Conservation (phyloP, 1,140 invertebrate genomes). For the Sweltsa coloradensis region DNA sequence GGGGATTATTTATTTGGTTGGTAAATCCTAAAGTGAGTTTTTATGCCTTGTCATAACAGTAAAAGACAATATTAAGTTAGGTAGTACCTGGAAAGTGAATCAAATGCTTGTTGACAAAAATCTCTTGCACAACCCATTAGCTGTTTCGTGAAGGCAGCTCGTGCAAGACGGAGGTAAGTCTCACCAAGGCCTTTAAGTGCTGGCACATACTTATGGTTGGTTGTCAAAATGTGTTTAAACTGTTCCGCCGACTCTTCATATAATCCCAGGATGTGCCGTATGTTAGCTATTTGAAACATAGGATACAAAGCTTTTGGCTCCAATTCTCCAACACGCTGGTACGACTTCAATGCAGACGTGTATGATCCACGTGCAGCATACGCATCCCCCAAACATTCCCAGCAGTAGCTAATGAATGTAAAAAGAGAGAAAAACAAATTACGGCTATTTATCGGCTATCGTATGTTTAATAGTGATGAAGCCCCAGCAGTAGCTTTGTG, state of each 20-base stretch:
- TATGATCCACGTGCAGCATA: slow-evolving; percentile 72
- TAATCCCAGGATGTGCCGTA: slow-evolving; percentile 55
- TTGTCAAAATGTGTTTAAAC: slow-evolving; percentile 51
- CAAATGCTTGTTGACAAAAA: slow-evolving; percentile 50
- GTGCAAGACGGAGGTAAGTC: slow-evolving; percentile 51
- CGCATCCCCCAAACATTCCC: slow-evolving; percentile 81
- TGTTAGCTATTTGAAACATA: slow-evolving; percentile 64
- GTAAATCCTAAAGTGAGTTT: too few species aligned
- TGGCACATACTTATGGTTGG: slow-evolving; percentile 50
- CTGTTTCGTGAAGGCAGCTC: slow-evolving; percentile 42
- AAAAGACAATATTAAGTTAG: slow-evolving; percentile 1
- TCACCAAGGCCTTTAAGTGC: slow-evolving; percentile 68
- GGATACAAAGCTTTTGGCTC: slow-evolving; percentile 58
- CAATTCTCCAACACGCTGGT: slow-evolving; percentile 58
- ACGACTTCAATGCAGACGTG: slow-evolving; percentile 73
- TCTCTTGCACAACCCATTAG: slow-evolving; percentile 51
- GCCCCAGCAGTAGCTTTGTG: too few species aligned
- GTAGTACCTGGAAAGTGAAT: slow-evolving; percentile 41
- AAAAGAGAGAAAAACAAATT: background rate
- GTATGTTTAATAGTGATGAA: too few species aligned
- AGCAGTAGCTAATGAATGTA: slow-evolving; percentile 40
- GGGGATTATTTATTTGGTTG: too few species aligned
- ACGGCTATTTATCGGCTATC: too few species aligned
- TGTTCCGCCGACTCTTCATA: slow-evolving; percentile 55
- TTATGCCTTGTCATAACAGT: background rate